Percentiles rank a stretch among this genome's conserved stretches.
Conservation (phyloP, 1,140 invertebrate genomes). For the Drosophila kurseongensis region DNA sequence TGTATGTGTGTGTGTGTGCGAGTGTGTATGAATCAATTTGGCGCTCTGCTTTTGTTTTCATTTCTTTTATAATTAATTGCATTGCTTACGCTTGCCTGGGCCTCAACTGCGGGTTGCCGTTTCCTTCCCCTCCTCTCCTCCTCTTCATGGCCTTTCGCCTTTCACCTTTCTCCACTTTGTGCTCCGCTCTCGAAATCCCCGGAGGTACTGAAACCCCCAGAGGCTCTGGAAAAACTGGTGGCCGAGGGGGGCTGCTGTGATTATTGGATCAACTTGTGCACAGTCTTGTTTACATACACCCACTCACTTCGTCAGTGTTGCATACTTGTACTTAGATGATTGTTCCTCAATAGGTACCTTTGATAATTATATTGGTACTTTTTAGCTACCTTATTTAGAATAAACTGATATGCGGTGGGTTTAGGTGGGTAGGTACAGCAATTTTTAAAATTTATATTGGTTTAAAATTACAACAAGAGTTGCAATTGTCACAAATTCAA, state of each 20-base stretch:
- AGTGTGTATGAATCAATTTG: slow-evolving; percentile 64
- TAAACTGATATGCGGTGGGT: too few relatives aligned
- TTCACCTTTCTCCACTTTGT: too few relatives aligned
- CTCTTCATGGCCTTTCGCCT: background rate
- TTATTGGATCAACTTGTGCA: slow-evolving; percentile 62
- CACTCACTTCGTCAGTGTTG: slow-evolving; percentile 1
- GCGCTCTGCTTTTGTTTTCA: slow-evolving; percentile 74
- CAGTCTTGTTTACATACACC: slow-evolving; percentile 25
- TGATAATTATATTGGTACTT: too few relatives aligned
- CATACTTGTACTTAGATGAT: background rate
- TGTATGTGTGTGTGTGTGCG: slow-evolving; percentile 13
- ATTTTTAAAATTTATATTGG: too few relatives aligned
- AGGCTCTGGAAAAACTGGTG: slow-evolving; percentile 5
- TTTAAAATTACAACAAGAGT: too few relatives aligned
- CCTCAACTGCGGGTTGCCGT: slow-evolving; percentile 37
- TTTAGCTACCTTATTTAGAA: too few relatives aligned
- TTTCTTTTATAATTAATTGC: slow-evolving; percentile 82
- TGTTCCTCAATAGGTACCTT: too few relatives aligned
- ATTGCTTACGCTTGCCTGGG: slow-evolving; percentile 73
- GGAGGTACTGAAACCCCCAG: background rate
- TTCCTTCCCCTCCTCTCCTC: background rate
- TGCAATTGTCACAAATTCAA: too few relatives aligned
- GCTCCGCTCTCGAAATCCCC: background rate
- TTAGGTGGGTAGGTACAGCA: too few relatives aligned
- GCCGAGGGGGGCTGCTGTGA: slow-evolving; percentile 40